These are phyloP conservation scores for Dinocampus coccinellae DNA, from an alignment of 2,888 invertebrate genomes.

Conservation along the genomic window DNA sequence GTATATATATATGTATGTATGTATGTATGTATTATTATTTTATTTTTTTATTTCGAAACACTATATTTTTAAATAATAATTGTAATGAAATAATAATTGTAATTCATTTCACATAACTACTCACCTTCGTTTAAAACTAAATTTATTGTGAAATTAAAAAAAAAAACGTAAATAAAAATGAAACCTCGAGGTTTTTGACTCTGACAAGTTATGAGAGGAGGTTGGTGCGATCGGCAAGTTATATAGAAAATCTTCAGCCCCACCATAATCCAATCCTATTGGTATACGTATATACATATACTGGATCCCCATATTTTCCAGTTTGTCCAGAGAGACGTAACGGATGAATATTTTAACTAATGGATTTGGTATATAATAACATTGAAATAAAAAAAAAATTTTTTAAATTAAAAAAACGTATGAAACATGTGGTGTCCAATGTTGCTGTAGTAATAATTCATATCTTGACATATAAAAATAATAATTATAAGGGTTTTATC, in stretches of 20 bases:
- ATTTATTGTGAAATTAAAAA: not conserved
- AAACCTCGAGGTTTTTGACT: conserved; percentile 15
- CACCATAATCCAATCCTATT: not conserved
- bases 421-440: not conserved
- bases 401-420: too few relatives aligned
- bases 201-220: conserved; percentile 28
- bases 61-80: too few relatives aligned
- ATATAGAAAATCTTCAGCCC: conserved; percentile 30
- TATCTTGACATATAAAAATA: not conserved
- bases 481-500: not conserved
- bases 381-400: not conserved
- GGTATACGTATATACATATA: not conserved
- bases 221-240: conserved; percentile 30
- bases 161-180: not conserved
- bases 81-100: not conserved
- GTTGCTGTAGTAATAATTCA: not conserved
- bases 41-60: not conserved
- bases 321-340: not conserved
- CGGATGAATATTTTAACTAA: not conserved
- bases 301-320: conserved; percentile 14
- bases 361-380: not conserved
- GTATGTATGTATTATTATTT: too few relatives aligned
- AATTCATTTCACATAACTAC: not conserved
- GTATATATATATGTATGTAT: too few relatives aligned
- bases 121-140: conserved; percentile 21